Evolutionary conservation across 1,140 invertebrate genomes (phyloP), one percentile per base, ranked within the genome.

Genomic region (Hyphantria cunea): DNA sequence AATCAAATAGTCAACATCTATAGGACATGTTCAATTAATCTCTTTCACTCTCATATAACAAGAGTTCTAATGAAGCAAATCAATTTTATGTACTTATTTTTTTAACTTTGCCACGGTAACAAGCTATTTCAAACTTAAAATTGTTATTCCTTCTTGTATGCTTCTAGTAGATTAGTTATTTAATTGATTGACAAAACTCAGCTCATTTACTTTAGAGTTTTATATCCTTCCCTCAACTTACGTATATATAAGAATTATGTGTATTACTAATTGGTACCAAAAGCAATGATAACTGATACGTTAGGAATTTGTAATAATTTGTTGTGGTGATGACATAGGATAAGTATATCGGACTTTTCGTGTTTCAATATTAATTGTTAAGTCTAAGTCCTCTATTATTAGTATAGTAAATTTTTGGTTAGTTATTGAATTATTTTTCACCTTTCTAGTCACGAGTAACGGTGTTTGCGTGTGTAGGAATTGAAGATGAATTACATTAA

Each of bases 391-490:
- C 76, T 86, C 64, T 84, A 78, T 68, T 84, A 84, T 78, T 66
- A 59, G 47, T 48, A 49, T 55, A 14, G 25, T 14, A 41, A 45
- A 72, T 71, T 84, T 81, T 81, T 48, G 33, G 77, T 84, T 85
- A 39, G 60, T 78, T 86, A 73, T 80, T 62, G 65, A 64, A 72
- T 78, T 79, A 67, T 62, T 78, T 80, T 84, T 83, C 72, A 86
- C 78, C 72, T 84, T 89, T 89, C 78, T 87, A 72, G 86, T 85
- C 86, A 82, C 72, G 80, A 89, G 86, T 89, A 89, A 87, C 83
- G 84, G 78, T 66, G 66, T 56, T 75, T 68, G 61, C 67, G 68
- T 75, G 32, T 72, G 67, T 74, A 65, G 68, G 74, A 78, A 76
- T 78, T 82, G 68, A 61, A 66, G 69, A 37, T 37, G 34, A 37